Conservation (phyloP, 2,797 vertebrate genomes). For the Pangasius mekongensis region DNA sequence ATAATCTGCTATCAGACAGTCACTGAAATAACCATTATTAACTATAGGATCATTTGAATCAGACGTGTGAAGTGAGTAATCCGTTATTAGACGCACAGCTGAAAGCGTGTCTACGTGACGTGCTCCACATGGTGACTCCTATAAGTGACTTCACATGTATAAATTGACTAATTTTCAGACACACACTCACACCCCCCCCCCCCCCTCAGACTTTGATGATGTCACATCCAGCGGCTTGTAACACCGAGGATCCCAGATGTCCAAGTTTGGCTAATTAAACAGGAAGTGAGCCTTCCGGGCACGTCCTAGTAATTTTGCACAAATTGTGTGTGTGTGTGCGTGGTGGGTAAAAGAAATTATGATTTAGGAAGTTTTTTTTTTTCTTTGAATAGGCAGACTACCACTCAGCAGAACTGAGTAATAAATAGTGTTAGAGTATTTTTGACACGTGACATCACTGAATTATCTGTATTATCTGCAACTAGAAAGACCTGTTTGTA, state of each 20-base stretch:
- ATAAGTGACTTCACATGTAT: constrained; percentile 44
- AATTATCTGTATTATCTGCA: not conserved
- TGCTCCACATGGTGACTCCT: constrained; percentile 26
- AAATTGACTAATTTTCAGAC: constrained; percentile 50
- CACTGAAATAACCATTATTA: constrained; percentile 26
- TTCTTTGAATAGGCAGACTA: not conserved
- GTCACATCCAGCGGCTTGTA: constrained; percentile 49
- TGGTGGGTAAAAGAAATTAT: constrained; percentile 21
- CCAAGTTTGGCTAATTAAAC: constrained; percentile 53
- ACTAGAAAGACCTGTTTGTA: not conserved
- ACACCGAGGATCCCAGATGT: constrained; percentile 53
- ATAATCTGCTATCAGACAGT: not conserved
- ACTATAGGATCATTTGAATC: not conserved
- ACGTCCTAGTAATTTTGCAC: constrained; percentile 48
- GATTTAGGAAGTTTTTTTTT: not conserved
- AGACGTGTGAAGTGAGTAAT: constrained; percentile 45
- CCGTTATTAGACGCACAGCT: constrained; percentile 2
- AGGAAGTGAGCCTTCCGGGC: constrained; percentile 55
- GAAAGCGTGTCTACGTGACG: constrained; percentile 32
- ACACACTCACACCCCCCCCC: constrained; percentile 41
- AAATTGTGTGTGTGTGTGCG: constrained; percentile 34
- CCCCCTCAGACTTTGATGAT: constrained; percentile 51
- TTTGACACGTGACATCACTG: not conserved
- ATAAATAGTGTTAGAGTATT: not conserved
- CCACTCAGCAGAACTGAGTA: constrained; percentile 11